Evolutionary conservation across 2,888 invertebrate genomes (phyloP).

Genomic region (Epinotia nisella): DNA sequence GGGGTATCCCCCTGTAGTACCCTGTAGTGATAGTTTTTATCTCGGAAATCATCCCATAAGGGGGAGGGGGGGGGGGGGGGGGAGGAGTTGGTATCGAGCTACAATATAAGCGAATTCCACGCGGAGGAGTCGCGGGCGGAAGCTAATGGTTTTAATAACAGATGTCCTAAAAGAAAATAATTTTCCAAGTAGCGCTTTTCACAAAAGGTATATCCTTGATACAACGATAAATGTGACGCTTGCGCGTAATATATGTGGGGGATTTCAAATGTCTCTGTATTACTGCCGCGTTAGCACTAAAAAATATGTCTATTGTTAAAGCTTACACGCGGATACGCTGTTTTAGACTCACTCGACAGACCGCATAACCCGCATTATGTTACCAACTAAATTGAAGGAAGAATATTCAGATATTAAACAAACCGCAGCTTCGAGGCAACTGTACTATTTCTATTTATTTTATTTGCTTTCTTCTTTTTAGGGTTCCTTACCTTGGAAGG

Average conservation of each 20-base stretch:
- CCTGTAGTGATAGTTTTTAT: too few relatives aligned
- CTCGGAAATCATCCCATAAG: too few relatives aligned
- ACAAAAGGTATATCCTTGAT: not conserved
- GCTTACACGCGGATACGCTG: not conserved
- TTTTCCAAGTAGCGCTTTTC: not conserved
- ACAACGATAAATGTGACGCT: slow-evolving; percentile 25
- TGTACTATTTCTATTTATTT: slow-evolving; percentile 30
- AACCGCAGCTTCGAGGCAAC: slow-evolving; percentile 1
- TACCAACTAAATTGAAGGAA: slow-evolving; percentile 37
- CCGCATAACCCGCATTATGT: slow-evolving; percentile 30
- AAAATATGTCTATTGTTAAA: not conserved
- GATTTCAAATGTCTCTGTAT: slow-evolving; percentile 17
- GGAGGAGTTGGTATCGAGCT: too few relatives aligned
- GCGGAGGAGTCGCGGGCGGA: too few relatives aligned
- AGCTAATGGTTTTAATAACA: too few relatives aligned
- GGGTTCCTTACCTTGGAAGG: too few relatives aligned
- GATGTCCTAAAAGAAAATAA: not conserved
- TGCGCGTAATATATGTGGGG: slow-evolving; percentile 11
- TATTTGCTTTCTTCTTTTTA: slow-evolving; percentile 20
- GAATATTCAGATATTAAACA: slow-evolving; percentile 27
- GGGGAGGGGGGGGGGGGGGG: too few relatives aligned
- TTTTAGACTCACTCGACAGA: not conserved
- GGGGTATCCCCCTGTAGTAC: too few relatives aligned
- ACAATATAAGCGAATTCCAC: too few relatives aligned
- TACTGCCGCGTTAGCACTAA: not conserved